Evolutionary conservation across 2,113 vertebrate genomes (phyloP), one percentile per base, ranked within the genome.

Genomic region (Daboia siamensis): DNA sequence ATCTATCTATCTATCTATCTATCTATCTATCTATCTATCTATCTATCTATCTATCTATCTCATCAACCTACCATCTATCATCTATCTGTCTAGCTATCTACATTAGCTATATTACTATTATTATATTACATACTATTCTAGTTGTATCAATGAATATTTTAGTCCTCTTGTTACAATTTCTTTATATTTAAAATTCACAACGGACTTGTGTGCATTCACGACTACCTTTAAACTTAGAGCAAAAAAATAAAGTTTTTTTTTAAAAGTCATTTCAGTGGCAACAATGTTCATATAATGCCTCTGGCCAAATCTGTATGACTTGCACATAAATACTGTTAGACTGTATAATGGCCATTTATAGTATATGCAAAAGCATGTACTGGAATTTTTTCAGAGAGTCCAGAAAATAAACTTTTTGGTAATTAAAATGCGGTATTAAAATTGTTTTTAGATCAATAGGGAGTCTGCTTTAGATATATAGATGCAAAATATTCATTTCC

Each of bases 381-480:
- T 95, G 95, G 95, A 95, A 96, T 94, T 94, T 95, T 51, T 94
- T 94, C 94, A 94, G 94, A 94, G 90, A 95, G 96, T 96, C 95
- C 96, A 96, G 95, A 90, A 96, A 95, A 96, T 96, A 95, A 97
- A 93, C 93, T 96, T 97, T 96, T 95, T 96, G 95, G 94, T 96
- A 96, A 95, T 95, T 96, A 92, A 95, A 94, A 94, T 96, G n/a
- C 64, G 33, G 29, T 69, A 95, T 97, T 96, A 96, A 95, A 94
- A 94, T 92, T 95, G 96, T 97, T 97, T 89, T 96, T 97, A 96
- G 94, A 95, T 93, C 95, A 93, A 80, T 89, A 95, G 93, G 96
- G 74, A 94, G 54, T 95, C 39, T 93, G 93, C 90, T 96, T 91
- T 92, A 64, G 0, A 0, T 26, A 0, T 89, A 92, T 94, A 96